A percentile compares a stretch with the other conserved stretches of the same genome.
phyloP scores from a whole-genome alignment of 2,888 invertebrate species.

The Phengaris alcon region DNA sequence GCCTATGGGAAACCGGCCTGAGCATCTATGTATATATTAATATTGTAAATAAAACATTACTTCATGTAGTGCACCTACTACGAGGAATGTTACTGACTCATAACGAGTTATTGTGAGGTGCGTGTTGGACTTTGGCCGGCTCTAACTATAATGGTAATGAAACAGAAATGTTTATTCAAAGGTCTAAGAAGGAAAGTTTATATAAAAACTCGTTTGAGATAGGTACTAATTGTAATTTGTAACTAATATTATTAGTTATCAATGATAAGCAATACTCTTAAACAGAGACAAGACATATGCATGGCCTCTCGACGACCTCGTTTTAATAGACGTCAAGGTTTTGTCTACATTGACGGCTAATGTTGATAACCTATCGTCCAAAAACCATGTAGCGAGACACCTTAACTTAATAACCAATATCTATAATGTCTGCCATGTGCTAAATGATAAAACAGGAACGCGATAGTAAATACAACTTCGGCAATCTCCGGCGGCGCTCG shows the following conservation, averaged over 20 bases:
- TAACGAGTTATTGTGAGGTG: not conserved
- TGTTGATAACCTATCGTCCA: not conserved
- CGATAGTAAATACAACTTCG: slow-evolving; percentile 56
- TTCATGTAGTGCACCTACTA: not conserved
- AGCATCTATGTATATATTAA: too few species aligned
- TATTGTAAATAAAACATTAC: not conserved
- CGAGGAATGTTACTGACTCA: not conserved
- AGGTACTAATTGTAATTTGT: not conserved
- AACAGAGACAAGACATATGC: not conserved
- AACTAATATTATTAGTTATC: not conserved
- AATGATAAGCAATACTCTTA: not conserved
- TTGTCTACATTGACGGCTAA: not conserved
- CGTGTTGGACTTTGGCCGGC: slow-evolving; percentile 7
- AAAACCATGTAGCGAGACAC: not conserved
- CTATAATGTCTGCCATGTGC: slow-evolving; percentile 19
- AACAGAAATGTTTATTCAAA: not conserved
- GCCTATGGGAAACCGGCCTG: too few species aligned
- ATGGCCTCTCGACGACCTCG: not conserved
- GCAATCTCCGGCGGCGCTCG: slow-evolving; percentile 59
- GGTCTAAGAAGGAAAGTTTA: not conserved
- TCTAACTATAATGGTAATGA: not conserved
- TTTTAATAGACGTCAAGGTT: not conserved
- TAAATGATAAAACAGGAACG: slow-evolving; percentile 2
- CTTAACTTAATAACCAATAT: not conserved
- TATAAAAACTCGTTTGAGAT: not conserved